Evolutionary conservation across 1,140 invertebrate genomes (phyloP).

Genomic region (Hormaphis cornu): DNA sequence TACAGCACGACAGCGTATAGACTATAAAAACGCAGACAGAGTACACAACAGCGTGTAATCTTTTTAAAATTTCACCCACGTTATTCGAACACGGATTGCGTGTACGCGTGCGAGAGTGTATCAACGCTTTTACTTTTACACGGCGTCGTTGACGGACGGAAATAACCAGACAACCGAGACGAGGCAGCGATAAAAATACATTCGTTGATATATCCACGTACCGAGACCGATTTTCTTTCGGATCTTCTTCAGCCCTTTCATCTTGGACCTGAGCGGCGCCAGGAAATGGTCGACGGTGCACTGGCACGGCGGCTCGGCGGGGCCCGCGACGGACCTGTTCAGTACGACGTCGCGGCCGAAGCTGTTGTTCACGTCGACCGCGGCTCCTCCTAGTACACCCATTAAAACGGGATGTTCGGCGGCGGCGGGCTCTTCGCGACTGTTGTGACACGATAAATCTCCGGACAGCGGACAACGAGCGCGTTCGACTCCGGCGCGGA

Average conservation of each 20-base stretch:
- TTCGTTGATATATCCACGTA: constrained; percentile 41
- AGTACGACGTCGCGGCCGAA: not conserved
- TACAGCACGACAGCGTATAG: no score
- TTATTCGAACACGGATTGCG: no score
- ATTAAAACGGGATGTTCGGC: not conserved
- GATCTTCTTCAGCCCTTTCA: constrained; percentile 52
- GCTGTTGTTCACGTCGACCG: not conserved
- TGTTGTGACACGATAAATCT: no score
- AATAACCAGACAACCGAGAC: no score
- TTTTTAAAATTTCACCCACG: no score
- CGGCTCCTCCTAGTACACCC: constrained; percentile 12
- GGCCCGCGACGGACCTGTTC: constrained; percentile 4
- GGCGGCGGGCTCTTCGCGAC: not conserved
- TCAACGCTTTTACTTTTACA: no score
- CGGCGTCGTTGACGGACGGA: no score
- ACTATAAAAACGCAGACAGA: no score
- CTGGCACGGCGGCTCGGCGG: constrained; percentile 23
- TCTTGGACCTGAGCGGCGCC: constrained; percentile 46
- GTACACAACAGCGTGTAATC: no score
- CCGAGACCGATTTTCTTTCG: constrained; percentile 50
- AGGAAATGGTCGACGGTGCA: constrained; percentile 41
- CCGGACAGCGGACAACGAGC: not conserved
- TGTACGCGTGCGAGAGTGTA: no score
- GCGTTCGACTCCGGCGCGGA: constrained; percentile 19
- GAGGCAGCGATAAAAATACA: no score